Evolutionary conservation across 2,888 invertebrate species (phyloP).

Genomic region (Habroteleia sp.): DNA sequence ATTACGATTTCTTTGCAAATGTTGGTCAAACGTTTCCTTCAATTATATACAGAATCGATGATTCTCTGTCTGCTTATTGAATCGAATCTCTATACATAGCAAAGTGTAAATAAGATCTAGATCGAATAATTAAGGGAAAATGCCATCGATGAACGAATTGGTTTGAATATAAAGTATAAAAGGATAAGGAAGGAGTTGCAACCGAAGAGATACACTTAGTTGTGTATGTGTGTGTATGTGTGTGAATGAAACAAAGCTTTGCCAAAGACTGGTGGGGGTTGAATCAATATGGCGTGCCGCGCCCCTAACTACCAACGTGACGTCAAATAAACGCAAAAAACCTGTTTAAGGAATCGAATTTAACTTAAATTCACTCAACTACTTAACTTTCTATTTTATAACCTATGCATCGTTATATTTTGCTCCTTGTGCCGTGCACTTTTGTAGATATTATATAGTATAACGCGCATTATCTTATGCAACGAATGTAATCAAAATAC

Average conservation of each 20-base stretch:
- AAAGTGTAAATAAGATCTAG: not conserved
- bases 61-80: too few relatives aligned
- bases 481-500: too few relatives aligned
- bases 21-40: too few relatives aligned
- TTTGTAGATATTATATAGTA: too few relatives aligned
- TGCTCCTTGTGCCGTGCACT: too few relatives aligned
- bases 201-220: constrained; percentile 68
- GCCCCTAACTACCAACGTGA: constrained; percentile 73
- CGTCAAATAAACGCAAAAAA: constrained; percentile 67
- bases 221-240: too few relatives aligned
- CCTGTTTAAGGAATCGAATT: constrained; percentile 42
- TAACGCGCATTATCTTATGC: too few relatives aligned
- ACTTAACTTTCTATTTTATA: constrained; percentile 7
- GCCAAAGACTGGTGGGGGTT: constrained; percentile 66
- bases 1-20: too few relatives aligned
- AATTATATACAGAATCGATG: too few relatives aligned
- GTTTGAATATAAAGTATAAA: constrained; percentile 44
- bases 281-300: constrained; percentile 75
- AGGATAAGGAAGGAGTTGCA: constrained; percentile 67
- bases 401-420: too few relatives aligned
- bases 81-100: too few relatives aligned
- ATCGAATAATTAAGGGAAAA: constrained; percentile 21
- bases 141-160: constrained; percentile 5
- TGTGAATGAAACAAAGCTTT: constrained; percentile 72
- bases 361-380: constrained; percentile 29